Evolutionary conservation across 2,113 vertebrate species (phyloP).

Genomic region (Semnornis frantzii): DNA sequence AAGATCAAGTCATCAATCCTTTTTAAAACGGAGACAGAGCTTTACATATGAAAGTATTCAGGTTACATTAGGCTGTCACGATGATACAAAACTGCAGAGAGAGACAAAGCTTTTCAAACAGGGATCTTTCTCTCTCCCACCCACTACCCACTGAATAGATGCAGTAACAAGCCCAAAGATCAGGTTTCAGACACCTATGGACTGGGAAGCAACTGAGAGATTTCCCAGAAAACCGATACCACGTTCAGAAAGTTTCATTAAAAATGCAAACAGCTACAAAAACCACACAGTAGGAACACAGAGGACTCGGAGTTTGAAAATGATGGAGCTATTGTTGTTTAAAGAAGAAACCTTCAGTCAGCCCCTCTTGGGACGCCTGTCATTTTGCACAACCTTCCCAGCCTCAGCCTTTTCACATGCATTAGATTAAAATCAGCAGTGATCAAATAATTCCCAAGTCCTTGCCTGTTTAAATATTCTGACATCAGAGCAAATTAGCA

Average conservation of each 20-base stretch:
- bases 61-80: slow-evolving; percentile 32
- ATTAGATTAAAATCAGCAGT: slow-evolving; percentile 79
- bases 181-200: not conserved
- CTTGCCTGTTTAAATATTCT: slow-evolving; percentile 82
- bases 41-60: slow-evolving; percentile 39
- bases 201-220: slow-evolving; percentile 24
- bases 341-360: slow-evolving; percentile 73
- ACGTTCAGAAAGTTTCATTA: slow-evolving; percentile 10
- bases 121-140: not conserved
- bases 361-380: slow-evolving; percentile 75
- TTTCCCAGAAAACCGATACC: slow-evolving; percentile 13
- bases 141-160: not conserved
- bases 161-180: not conserved
- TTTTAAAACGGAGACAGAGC: not conserved
- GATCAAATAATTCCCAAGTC: slow-evolving; percentile 82
- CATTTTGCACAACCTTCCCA: slow-evolving; percentile 71
- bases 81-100: not conserved
- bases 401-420: slow-evolving; percentile 74
- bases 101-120: slow-evolving; percentile 46
- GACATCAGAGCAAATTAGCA: slow-evolving; percentile 86
- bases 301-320: slow-evolving; percentile 53
- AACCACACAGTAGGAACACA: slow-evolving; percentile 5
- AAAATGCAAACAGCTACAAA: slow-evolving; percentile 12
- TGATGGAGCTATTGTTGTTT: slow-evolving; percentile 71
- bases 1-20: slow-evolving; percentile 54